Evolutionary conservation across 2,113 vertebrate species (phyloP).

Genomic region (Procavia capensis): DNA sequence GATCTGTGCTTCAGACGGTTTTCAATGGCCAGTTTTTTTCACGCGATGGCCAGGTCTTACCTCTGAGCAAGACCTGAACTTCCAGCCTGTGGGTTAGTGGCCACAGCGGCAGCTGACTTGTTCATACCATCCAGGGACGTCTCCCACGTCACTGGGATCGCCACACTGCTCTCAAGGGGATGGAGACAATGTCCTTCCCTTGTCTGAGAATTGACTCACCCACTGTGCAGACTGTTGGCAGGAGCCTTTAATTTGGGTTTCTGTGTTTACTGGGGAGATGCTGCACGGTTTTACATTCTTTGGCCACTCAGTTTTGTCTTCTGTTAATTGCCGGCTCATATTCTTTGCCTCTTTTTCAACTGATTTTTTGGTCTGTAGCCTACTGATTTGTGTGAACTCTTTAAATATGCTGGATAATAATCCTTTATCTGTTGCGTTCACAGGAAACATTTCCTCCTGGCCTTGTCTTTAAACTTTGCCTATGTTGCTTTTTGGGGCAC

Average conservation of each 20-base stretch:
- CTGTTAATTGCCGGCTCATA: too few species aligned
- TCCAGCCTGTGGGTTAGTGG: too few species aligned
- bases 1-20: too few species aligned
- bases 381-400: not conserved
- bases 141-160: not conserved
- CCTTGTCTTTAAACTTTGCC: not conserved
- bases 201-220: fast-evolving
- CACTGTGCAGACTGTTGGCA: fast-evolving
- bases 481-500: not conserved
- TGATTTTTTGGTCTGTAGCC: not conserved
- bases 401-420: too few species aligned
- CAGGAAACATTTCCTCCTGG: not conserved
- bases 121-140: not conserved
- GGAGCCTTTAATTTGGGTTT: not conserved
- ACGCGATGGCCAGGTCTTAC: too few species aligned
- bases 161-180: fast-evolving
- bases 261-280: not conserved
- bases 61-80: too few species aligned
- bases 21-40: too few species aligned
- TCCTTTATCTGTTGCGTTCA: not conserved
- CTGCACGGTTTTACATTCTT: fast-evolving
- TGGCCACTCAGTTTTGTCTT: too few species aligned
- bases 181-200: fast-evolving
- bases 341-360: too few species aligned
- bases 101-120: too few species aligned